A percentile compares a stretch with the other conserved stretches of the same genome.
phyloP scores from a whole-genome alignment of 2,113 vertebrate species.

The Shinisaurus crocodilurus region DNA sequence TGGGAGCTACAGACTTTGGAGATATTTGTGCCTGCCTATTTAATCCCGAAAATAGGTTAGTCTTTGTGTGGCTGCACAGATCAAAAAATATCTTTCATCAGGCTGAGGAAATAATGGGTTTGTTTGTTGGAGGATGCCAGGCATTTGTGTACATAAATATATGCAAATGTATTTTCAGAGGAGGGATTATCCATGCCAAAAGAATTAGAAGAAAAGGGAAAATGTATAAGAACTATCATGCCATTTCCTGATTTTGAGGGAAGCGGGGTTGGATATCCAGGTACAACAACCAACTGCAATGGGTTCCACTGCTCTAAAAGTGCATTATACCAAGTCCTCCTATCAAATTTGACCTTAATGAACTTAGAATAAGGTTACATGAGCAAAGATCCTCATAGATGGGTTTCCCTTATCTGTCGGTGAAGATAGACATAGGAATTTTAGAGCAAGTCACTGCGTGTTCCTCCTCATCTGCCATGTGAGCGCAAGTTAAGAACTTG shows the following conservation, averaged over 20 bases:
- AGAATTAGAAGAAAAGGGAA: background rate
- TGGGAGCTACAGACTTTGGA: slow-evolving; percentile 33
- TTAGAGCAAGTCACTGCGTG: too few species aligned
- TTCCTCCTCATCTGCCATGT: too few species aligned
- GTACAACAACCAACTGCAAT: background rate
- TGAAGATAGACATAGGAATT: background rate
- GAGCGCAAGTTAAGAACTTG: too few species aligned
- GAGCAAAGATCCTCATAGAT: background rate
- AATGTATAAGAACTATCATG: too few species aligned
- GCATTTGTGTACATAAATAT: background rate
- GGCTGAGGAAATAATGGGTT: slow-evolving; percentile 1
- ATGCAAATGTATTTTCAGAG: background rate
- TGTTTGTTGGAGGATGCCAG: slow-evolving; percentile 28
- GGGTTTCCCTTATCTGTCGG: background rate
- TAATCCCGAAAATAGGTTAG: slow-evolving; percentile 41
- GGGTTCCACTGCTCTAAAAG: background rate
- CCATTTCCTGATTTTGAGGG: background rate
- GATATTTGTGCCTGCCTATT: slow-evolving; percentile 63
- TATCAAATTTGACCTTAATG: background rate
- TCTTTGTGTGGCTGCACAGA: slow-evolving; percentile 16
- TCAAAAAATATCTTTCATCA: background rate
- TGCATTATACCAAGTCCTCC: background rate
- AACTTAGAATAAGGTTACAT: background rate
- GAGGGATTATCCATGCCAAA: slow-evolving; percentile 37
- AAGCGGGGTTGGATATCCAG: background rate